Evolutionary conservation across 2,113 vertebrate genomes (phyloP).

Genomic region (Ammodytes marinus): DNA sequence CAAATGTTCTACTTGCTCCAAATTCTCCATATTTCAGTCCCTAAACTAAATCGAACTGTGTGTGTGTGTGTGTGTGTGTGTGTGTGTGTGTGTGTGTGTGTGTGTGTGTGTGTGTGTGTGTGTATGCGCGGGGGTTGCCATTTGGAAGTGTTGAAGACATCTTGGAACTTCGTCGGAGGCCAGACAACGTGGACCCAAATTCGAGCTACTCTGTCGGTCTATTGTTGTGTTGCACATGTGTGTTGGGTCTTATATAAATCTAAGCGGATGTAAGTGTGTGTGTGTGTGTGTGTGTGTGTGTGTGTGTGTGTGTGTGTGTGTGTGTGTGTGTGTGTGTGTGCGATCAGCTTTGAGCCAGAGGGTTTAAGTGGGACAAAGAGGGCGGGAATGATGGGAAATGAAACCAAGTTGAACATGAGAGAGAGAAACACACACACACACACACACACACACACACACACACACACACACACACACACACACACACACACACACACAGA

Average conservation of each 20-base stretch:
- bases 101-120: too few species aligned
- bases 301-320: constrained; percentile 3
- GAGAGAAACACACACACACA: too few species aligned
- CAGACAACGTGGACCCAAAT: constrained; percentile 24
- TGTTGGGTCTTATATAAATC: constrained; percentile 16
- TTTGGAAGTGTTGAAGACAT: constrained; percentile 62
- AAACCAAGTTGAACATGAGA: constrained; percentile 69
- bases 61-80: too few species aligned
- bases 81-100: too few species aligned
- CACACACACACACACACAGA: constrained; percentile 42
- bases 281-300: neutral
- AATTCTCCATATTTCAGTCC: constrained; percentile 14
- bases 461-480: too few species aligned
- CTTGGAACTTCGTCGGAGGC: constrained; percentile 33
- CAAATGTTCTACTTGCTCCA: constrained; percentile 21
- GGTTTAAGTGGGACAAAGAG: constrained; percentile 52
- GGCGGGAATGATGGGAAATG: constrained; percentile 77
- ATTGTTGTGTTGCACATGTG: constrained; percentile 2
- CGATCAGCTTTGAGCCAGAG: constrained; percentile 52
- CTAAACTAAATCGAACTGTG: too few species aligned
- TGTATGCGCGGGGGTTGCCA: constrained; percentile 24
- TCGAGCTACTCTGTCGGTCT: neutral
- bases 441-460: too few species aligned
- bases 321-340: constrained; percentile 34
- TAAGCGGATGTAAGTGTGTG: neutral